Percentiles rank a stretch among this genome's conserved stretches.
Conservation (phyloP, 1,140 invertebrate species). For the Colletes gigas region DNA sequence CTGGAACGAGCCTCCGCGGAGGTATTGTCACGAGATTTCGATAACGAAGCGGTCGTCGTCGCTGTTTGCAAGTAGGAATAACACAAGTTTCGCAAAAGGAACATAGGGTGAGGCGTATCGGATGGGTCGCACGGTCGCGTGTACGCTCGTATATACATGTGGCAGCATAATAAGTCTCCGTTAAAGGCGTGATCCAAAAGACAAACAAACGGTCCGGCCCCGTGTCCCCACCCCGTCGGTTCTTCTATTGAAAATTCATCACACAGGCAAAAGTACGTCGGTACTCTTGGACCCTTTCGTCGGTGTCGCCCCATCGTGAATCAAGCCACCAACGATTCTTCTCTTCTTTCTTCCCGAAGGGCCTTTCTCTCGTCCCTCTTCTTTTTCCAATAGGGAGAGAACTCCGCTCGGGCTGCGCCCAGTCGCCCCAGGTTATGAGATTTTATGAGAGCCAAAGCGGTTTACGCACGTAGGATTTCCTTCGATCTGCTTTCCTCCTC, state of each 20-base stretch:
- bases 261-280: slow-evolving; percentile 61
- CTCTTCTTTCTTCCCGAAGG: slow-evolving; percentile 19
- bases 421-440: slow-evolving; percentile 77
- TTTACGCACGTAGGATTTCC: slow-evolving; percentile 67
- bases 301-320: slow-evolving; percentile 47
- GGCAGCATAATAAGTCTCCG: slow-evolving; percentile 38
- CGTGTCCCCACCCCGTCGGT: slow-evolving; percentile 12
- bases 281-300: slow-evolving; percentile 47
- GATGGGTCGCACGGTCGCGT: neutral
- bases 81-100: slow-evolving; percentile 20
- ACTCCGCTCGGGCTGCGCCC: slow-evolving; percentile 17
- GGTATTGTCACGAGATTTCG: no score
- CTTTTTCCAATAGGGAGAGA: slow-evolving; percentile 40
- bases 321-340: slow-evolving; percentile 48
- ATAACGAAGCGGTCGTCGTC: neutral
- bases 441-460: slow-evolving; percentile 80
- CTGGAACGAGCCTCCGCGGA: no score
- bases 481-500: slow-evolving; percentile 22
- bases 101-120: neutral
- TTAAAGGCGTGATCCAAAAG: slow-evolving; percentile 73
- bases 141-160: slow-evolving; percentile 24
- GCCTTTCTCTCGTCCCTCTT: slow-evolving; percentile 22
- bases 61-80: slow-evolving; percentile 12
- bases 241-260: slow-evolving; percentile 75
- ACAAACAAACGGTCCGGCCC: slow-evolving; percentile 68